Evolutionary conservation across 2,797 vertebrate species (phyloP).

Genomic region (Sebastes wilsoni): DNA sequence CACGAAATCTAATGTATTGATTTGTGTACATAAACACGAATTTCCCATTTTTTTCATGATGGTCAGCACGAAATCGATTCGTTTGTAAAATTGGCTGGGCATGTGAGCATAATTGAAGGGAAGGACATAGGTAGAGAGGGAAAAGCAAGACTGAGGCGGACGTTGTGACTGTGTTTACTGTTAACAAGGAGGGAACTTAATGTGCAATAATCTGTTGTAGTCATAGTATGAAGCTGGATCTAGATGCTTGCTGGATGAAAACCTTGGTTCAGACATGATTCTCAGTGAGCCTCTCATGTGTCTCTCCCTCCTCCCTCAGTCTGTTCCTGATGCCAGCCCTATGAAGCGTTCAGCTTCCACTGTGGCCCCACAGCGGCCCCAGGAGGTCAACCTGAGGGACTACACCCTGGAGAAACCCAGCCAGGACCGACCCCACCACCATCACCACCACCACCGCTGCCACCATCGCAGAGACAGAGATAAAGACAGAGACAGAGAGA

Average conservation of each 20-base stretch:
- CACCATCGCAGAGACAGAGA: slow-evolving; percentile 85
- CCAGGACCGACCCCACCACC: slow-evolving; percentile 82
- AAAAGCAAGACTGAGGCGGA: background rate
- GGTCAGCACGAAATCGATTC: too few species aligned
- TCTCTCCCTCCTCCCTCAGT: slow-evolving; percentile 69
- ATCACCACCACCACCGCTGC: slow-evolving; percentile 90
- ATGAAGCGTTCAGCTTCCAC: slow-evolving; percentile 94
- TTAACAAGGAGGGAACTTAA: background rate
- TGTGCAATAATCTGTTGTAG: background rate
- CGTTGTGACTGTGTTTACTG: background rate
- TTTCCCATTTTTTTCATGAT: too few species aligned
- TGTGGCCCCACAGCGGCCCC: slow-evolving; percentile 85
- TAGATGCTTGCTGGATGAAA: background rate
- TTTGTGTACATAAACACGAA: too few species aligned
- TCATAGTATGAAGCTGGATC: background rate
- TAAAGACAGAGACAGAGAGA: slow-evolving; percentile 84
- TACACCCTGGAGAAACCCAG: slow-evolving; percentile 84
- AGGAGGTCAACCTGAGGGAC: slow-evolving; percentile 83
- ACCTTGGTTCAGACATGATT: background rate
- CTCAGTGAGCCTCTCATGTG: background rate
- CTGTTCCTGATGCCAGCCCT: slow-evolving; percentile 87
- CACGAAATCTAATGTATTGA: too few species aligned
- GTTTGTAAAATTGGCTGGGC: background rate
- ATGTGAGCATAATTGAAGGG: background rate
- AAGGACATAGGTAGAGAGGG: too few species aligned